Percentiles rank a stretch among this genome's conserved stretches.
phyloP scores from a whole-genome alignment of 92 coral and sea anemone species.

The Zoanthus sansibaricus region DNA sequence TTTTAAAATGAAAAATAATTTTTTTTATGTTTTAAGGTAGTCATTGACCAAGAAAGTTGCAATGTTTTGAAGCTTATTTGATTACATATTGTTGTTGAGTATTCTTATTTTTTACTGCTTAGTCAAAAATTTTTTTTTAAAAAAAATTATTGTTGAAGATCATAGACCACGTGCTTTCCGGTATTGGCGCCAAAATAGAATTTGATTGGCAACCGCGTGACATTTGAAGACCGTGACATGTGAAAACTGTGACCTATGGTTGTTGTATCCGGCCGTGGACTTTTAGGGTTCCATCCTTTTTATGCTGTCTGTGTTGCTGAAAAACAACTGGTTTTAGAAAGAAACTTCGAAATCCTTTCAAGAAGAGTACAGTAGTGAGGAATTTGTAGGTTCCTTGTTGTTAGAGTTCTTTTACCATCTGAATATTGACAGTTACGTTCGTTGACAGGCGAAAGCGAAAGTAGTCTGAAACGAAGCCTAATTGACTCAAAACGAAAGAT shows the following conservation, averaged over 20 bases:
- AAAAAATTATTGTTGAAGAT: not conserved
- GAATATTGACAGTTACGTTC: not conserved
- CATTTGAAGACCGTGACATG: not conserved
- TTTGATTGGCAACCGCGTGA: constrained; percentile 17
- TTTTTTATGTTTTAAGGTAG: too few relatives aligned
- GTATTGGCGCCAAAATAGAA: constrained; percentile 6
- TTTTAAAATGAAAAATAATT: too few relatives aligned
- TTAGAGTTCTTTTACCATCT: not conserved
- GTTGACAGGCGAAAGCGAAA: not conserved
- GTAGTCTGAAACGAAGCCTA: not conserved
- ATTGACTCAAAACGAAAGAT: not conserved
- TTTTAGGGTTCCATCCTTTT: too few relatives aligned
- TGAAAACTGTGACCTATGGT: too few relatives aligned
- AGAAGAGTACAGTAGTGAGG: not conserved
- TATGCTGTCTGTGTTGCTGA: not conserved
- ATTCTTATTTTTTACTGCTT: too few relatives aligned
- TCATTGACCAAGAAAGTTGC: too few relatives aligned
- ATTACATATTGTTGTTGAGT: too few relatives aligned
- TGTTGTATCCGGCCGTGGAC: too few relatives aligned
- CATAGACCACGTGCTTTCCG: not conserved
- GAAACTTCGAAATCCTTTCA: not conserved
- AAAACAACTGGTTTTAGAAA: not conserved
- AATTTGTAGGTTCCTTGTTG: not conserved
- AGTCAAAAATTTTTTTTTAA: too few relatives aligned
- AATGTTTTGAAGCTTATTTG: too few relatives aligned